These are phyloP conservation scores for Netelia melanura DNA, from an alignment of 2,888 invertebrate species.

Conservation along the genomic window DNA sequence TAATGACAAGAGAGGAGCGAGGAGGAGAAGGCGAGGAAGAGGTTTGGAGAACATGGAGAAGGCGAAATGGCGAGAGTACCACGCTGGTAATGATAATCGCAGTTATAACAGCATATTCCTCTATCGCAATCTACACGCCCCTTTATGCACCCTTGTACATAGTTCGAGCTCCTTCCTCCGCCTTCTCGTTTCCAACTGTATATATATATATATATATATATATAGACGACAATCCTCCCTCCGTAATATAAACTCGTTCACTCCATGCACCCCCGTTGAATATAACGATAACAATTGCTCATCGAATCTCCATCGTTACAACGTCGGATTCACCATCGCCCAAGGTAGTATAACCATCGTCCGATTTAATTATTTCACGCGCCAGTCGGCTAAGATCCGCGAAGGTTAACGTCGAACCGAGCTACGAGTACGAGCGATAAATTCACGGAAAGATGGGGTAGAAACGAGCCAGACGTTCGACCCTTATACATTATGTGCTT, in stretches of 20 bases:
- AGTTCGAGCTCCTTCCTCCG: background rate
- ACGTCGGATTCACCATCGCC: too few species aligned
- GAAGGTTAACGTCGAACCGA: background rate
- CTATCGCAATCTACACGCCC: background rate
- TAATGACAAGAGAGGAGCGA: conserved; percentile 42
- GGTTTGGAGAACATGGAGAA: conserved; percentile 13
- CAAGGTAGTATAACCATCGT: background rate
- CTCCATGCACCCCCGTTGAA: too few species aligned
- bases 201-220: background rate
- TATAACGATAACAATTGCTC: background rate
- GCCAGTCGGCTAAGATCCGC: background rate
- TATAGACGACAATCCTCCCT: background rate
- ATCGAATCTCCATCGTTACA: background rate
- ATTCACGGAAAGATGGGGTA: background rate
- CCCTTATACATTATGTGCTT: background rate
- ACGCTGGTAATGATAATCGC: conserved; percentile 53
- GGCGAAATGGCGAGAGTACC: conserved; percentile 34
- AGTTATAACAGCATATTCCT: conserved; percentile 47
- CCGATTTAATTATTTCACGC: conserved; percentile 9
- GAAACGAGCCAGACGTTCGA: background rate
- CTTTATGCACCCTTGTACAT: conserved; percentile 6
- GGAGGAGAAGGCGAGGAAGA: background rate
- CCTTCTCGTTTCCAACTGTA: background rate
- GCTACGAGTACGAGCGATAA: conserved; percentile 6
- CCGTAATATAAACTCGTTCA: too few species aligned